Conservation (phyloP, 2,113 vertebrate species). For the Chitala chitala region DNA sequence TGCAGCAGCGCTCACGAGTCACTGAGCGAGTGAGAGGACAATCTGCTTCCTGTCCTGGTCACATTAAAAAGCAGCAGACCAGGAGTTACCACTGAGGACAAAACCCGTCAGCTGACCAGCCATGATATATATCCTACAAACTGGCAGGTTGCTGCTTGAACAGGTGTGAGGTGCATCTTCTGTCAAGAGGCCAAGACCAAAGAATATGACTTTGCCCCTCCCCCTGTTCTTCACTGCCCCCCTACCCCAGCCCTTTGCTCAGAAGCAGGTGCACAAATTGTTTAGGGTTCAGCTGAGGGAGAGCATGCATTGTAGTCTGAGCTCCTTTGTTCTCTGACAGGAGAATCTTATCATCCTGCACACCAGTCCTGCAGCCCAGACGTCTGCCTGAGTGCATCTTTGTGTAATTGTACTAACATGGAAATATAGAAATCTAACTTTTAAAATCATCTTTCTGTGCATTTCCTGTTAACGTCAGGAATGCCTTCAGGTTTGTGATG, state of each 20-base stretch:
- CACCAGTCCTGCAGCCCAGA: background rate
- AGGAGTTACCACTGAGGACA: too few relatives aligned
- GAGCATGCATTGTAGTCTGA: background rate
- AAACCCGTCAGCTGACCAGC: too few relatives aligned
- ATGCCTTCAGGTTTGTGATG: background rate
- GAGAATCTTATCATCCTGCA: background rate
- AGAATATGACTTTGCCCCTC: background rate
- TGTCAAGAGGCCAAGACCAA: conserved; percentile 1
- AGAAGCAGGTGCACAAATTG: too few relatives aligned
- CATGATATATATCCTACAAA: too few relatives aligned
- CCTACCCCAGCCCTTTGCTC: conserved; percentile 4
- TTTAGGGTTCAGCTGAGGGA: too few relatives aligned
- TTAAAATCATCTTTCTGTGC: background rate
- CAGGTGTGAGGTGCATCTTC: conserved; percentile 1
- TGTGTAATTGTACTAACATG: too few relatives aligned
- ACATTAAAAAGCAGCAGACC: too few relatives aligned
- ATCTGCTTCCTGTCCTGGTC: too few relatives aligned
- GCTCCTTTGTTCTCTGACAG: background rate
- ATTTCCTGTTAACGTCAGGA: background rate
- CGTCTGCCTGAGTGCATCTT: too few relatives aligned
- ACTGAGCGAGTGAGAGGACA: too few relatives aligned
- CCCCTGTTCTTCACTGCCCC: background rate
- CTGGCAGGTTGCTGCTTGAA: background rate
- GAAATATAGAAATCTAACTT: background rate
- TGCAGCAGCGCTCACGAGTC: too few relatives aligned